Evolutionary conservation across 2,797 vertebrate genomes (phyloP).

Genomic region (Decapterus maruadsi): DNA sequence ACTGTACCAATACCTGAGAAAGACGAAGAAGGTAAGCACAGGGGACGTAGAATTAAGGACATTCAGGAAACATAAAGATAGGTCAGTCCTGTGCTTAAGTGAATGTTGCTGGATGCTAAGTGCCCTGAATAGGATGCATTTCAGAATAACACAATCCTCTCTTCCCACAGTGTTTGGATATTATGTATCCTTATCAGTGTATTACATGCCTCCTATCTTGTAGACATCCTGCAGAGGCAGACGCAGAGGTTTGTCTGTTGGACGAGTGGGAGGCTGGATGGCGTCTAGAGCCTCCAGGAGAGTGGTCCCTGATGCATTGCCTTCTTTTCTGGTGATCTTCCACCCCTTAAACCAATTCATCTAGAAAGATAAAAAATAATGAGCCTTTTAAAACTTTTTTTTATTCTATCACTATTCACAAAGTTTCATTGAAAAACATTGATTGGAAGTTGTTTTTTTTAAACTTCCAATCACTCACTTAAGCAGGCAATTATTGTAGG

Average conservation of each 20-base stretch:
- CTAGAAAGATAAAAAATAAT: conserved; percentile 71
- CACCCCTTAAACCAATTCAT: conserved; percentile 99
- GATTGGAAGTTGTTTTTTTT: background rate
- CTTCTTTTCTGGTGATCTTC: conserved; percentile 95
- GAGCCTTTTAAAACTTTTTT: background rate
- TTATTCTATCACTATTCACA: background rate
- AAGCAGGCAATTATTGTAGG: background rate
- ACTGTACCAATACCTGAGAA: conserved; percentile 86
- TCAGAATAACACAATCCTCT: background rate
- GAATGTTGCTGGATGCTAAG: background rate
- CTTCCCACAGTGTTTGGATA: background rate
- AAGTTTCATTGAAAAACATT: background rate
- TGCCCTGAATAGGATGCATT: background rate
- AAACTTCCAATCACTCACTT: too few species aligned
- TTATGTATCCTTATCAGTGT: background rate
- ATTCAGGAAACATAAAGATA: background rate
- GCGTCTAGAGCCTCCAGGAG: conserved; percentile 95
- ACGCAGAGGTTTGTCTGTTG: conserved; percentile 95
- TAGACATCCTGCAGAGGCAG: conserved; percentile 98
- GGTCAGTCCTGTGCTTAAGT: background rate
- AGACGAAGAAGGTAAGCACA: background rate
- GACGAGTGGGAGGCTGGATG: conserved; percentile 94
- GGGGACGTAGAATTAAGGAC: background rate
- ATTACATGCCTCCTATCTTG: conserved; percentile 93
- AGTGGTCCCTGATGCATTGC: conserved; percentile 92